phyloP scores from a whole-genome alignment of 2,888 invertebrate genomes.

The Endotricha flammealis region DNA sequence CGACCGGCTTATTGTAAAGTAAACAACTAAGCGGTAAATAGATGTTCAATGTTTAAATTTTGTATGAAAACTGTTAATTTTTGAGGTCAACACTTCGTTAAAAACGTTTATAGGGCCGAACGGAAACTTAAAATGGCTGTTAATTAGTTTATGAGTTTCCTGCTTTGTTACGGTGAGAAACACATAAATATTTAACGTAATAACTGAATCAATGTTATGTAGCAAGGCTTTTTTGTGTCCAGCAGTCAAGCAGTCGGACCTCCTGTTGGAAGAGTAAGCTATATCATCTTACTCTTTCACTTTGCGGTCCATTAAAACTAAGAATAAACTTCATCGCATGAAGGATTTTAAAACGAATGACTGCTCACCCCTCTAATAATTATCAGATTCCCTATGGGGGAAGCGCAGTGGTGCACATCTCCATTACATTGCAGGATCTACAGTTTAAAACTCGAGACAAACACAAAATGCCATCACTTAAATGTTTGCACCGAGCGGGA shows the following conservation, averaged over 20 bases:
- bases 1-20: too few species aligned
- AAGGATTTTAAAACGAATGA: conserved; percentile 14
- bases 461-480: neutral
- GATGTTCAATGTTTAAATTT: too few species aligned
- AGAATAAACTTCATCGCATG: conserved; percentile 3
- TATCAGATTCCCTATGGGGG: conserved; percentile 29
- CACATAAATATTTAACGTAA: too few species aligned
- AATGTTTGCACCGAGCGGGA: too few species aligned
- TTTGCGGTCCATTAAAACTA: neutral
- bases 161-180: neutral
- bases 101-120: neutral
- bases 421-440: conserved; percentile 11
- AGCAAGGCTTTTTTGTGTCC: too few species aligned
- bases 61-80: neutral
- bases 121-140: neutral
- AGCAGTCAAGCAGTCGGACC: too few species aligned
- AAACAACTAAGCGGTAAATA: too few species aligned
- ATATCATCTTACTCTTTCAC: too few species aligned
- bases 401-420: conserved; percentile 25
- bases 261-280: too few species aligned
- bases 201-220: too few species aligned
- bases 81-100: neutral
- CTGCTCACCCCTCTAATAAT: conserved; percentile 19
- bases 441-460: neutral
- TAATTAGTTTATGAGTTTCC: neutral